Evolutionary conservation across 2,888 invertebrate genomes (phyloP), one percentile per base, ranked within the genome.

Genomic region (Trichopria drosophilae): DNA sequence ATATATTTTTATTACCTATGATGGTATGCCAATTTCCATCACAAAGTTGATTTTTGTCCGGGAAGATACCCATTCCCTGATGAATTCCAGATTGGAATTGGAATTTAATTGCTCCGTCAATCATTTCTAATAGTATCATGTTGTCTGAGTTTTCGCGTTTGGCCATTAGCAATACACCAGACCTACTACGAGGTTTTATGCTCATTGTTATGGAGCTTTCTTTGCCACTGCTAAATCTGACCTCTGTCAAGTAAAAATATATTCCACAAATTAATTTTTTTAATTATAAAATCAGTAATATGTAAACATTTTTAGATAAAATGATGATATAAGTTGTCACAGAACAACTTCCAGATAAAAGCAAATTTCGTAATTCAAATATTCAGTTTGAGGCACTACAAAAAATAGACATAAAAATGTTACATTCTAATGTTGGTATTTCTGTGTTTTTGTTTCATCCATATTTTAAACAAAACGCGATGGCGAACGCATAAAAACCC

Each of bases 11-110:
- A 10, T 72, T 59, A 87, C 88, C 86, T 76, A 84, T 82, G 64
- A 95, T 90, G 49, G 82, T 86, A 70, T 98, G 96, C 97, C 97
- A 99, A 46, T 90, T 81, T 37, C 98, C 97, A 75, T 99, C 94
- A 71, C 98, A 99, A 54, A 96, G 82, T 51, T 81, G 79, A 63
- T 86, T 84, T 52, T 82, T 81, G 40, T 83, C 81, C 35, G 82
- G 79, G 72, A 85, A 92, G 16, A 81, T 83, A 2, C 92, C 86
- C 2, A 84, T 82, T 62, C 91, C 86, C 1, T 86, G 84, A 6
- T 93, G 93, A 65, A 84, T 87, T 0, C 90, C 89, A 63, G 90
- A 90, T 60, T 92, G 90, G 1, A 90, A 92, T 1, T 86, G 85
- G 62, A 93, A 87, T 52, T 85, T 84, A 16, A 98, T 83, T 48